Percentiles rank a stretch among this genome's conserved stretches.
Conservation (phyloP, 1,140 invertebrate species). For the Pollicipes pollicipes region DNA sequence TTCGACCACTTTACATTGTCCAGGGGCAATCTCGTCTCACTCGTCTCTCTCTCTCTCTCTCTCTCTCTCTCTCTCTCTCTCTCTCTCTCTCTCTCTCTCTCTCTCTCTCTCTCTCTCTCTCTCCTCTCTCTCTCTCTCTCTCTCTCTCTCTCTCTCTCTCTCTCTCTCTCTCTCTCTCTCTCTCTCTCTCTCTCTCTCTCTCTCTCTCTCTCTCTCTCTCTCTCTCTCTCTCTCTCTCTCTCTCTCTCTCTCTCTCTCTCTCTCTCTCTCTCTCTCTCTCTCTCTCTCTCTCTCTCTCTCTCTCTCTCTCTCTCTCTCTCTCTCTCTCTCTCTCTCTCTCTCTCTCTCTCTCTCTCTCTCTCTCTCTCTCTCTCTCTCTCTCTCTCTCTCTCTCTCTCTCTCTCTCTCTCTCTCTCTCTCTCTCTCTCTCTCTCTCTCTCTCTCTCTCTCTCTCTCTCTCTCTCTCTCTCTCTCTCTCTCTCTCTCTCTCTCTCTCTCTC, state of each 20-base stretch:
- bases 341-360: neutral
- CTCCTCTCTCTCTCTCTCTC: neutral
- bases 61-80: too few relatives aligned
- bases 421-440: neutral
- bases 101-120: too few relatives aligned
- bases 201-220: conserved; percentile 16
- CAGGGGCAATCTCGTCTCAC: too few relatives aligned
- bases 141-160: conserved; percentile 10
- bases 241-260: conserved; percentile 12
- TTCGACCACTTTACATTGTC: too few relatives aligned
- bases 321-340: neutral
- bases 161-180: conserved; percentile 15
- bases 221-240: conserved; percentile 17
- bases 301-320: neutral
- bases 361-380: conserved; percentile 3
- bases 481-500: too few relatives aligned
- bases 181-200: conserved; percentile 16
- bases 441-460: neutral
- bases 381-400: conserved; percentile 1
- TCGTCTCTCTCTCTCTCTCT: too few relatives aligned
- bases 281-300: neutral
- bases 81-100: too few relatives aligned
- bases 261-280: neutral
- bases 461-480: too few relatives aligned
- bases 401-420: neutral